Percentiles rank a stretch among this genome's conserved stretches.
phyloP scores from a whole-genome alignment of 2,797 vertebrate genomes.

The Potorous gilbertii region DNA sequence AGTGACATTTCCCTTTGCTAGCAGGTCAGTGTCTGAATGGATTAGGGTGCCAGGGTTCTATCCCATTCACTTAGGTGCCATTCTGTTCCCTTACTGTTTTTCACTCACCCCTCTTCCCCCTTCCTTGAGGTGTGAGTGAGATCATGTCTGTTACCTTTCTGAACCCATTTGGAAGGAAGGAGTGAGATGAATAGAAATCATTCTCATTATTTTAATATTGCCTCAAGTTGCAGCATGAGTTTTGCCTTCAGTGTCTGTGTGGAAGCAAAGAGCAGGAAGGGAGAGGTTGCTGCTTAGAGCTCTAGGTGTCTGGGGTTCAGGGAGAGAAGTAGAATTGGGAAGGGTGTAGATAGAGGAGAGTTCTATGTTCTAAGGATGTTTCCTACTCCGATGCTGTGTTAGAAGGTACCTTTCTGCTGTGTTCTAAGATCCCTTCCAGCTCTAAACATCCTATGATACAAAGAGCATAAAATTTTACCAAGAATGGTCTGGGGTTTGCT shows the following conservation, averaged over 20 bases:
- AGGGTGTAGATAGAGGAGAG: not conserved
- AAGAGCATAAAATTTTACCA: not conserved
- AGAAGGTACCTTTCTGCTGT: not conserved
- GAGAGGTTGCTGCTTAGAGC: not conserved
- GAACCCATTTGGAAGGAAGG: not conserved
- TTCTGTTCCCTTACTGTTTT: not conserved
- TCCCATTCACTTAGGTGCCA: not conserved
- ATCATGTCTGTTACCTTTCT: not conserved
- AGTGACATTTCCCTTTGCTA: not conserved
- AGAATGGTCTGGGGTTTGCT: not conserved
- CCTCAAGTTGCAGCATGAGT: constrained; percentile 1
- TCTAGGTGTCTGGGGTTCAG: not conserved
- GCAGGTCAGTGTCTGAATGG: not conserved
- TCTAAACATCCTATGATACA: not conserved
- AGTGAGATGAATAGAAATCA: constrained; percentile 5
- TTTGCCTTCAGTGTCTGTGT: not conserved
- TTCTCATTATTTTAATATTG: constrained; percentile 14
- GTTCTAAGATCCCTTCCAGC: not conserved
- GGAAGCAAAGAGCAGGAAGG: not conserved
- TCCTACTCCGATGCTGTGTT: not conserved
- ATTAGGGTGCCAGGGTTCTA: not conserved
- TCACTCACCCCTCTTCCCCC: fast-evolving
- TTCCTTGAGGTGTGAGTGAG: not conserved
- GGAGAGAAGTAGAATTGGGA: not conserved
- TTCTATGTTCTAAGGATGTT: not conserved